Evolutionary conservation across 2,113 vertebrate genomes (phyloP).

Genomic region (Hippocampus barbouri): DNA sequence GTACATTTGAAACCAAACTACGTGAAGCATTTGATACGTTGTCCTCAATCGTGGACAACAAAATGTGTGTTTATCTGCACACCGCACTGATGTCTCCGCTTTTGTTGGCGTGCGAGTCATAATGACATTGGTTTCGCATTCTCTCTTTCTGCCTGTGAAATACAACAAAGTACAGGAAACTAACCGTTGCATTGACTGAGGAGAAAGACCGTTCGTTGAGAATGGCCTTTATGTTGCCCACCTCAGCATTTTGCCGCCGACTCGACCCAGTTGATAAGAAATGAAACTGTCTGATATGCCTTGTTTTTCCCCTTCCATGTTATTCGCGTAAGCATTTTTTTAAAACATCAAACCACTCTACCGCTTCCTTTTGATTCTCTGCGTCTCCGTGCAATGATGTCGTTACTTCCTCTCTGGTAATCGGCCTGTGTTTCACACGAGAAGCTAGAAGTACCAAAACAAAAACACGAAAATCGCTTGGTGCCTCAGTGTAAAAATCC

Average conservation of each 20-base stretch:
- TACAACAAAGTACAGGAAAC: no score
- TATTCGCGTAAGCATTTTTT: slow-evolving; percentile 22
- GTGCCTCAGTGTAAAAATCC: slow-evolving; percentile 39
- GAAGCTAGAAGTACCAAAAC: not conserved
- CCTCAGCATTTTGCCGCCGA: not conserved
- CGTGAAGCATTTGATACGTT: no score
- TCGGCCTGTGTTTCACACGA: slow-evolving; percentile 41
- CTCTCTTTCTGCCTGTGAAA: no score
- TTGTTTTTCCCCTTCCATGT: slow-evolving; percentile 1
- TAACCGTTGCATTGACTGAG: no score
- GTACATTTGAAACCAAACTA: no score
- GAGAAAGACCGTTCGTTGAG: no score
- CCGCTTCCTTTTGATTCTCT: not conserved
- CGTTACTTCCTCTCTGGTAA: slow-evolving; percentile 60
- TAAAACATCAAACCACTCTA: not conserved
- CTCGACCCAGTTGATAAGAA: not conserved
- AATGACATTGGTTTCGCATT: no score
- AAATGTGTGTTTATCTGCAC: no score
- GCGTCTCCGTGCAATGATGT: slow-evolving; percentile 10
- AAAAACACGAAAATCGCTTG: slow-evolving; percentile 7
- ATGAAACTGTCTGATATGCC: not conserved
- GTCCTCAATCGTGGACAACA: no score
- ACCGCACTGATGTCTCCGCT: no score
- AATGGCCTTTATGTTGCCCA: not conserved
- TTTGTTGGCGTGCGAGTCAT: no score